phyloP scores from a whole-genome alignment of 1,140 invertebrate genomes.

The Berghia stephanieae region DNA sequence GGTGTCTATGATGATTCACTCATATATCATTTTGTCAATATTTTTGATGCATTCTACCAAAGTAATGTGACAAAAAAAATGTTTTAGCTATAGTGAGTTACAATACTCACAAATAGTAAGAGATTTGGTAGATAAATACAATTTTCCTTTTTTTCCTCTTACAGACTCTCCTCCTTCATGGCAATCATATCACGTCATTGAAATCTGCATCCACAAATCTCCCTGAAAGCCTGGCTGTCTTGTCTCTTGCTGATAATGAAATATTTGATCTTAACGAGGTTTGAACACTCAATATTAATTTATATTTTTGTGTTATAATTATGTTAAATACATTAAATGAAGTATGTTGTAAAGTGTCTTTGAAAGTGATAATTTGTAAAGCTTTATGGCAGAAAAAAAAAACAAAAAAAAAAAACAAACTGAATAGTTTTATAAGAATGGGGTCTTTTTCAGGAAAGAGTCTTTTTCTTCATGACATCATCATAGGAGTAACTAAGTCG shows the following conservation, averaged over 20 bases:
- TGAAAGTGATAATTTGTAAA: not conserved
- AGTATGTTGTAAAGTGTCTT: too few species aligned
- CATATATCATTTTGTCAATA: too few species aligned
- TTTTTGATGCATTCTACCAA: not conserved
- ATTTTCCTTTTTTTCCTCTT: constrained; percentile 59
- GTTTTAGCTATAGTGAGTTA: not conserved
- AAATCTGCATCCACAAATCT: constrained; percentile 84
- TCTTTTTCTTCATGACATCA: too few species aligned
- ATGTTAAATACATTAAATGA: too few species aligned
- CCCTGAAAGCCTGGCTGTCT: constrained; percentile 77
- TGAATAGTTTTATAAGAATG: too few species aligned
- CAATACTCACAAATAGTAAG: not conserved
- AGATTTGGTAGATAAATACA: not conserved
- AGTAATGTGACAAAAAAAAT: not conserved
- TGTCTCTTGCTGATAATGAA: constrained; percentile 86
- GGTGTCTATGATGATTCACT: too few species aligned
- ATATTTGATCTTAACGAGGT: constrained; percentile 83
- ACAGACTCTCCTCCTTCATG: constrained; percentile 85
- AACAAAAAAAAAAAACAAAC: too few species aligned
- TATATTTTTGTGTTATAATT: not conserved
- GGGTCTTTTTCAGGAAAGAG: too few species aligned
- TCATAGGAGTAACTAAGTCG: too few species aligned
- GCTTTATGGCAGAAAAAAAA: too few species aligned
- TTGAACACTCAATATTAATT: not conserved
- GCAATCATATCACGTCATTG: constrained; percentile 84